Conservation (phyloP, 2,888 invertebrate genomes). For the Antheraea assamensis region DNA sequence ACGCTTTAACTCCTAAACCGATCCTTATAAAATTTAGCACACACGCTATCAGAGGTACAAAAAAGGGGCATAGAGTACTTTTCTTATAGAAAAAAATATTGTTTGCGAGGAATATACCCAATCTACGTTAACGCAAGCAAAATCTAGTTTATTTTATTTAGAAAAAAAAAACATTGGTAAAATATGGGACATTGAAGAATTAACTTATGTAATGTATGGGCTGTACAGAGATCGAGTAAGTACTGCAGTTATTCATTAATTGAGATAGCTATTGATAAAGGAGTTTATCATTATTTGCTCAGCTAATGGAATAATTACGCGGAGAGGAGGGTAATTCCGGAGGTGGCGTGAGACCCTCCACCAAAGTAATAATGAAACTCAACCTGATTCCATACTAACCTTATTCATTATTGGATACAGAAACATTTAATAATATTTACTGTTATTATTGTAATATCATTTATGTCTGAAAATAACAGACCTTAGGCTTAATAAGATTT, state of each 20-base stretch:
- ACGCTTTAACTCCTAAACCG: no score
- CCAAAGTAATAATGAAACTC: conserved; percentile 42
- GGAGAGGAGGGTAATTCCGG: conserved; percentile 58
- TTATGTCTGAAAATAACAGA: conserved; percentile 4
- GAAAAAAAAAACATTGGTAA: neutral
- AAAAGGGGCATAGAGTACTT: no score
- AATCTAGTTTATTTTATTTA: neutral
- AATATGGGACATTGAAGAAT: neutral
- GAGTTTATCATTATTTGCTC: conserved; percentile 72
- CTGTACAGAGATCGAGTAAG: neutral
- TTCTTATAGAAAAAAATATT: no score
- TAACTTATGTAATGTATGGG: neutral
- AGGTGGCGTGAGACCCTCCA: conserved; percentile 36
- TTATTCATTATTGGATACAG: conserved; percentile 26
- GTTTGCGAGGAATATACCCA: no score
- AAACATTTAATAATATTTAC: conserved; percentile 22
- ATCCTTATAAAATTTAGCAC: no score
- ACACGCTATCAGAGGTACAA: no score
- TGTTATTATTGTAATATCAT: conserved; percentile 1
- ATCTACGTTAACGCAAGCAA: no score
- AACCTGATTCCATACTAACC: conserved; percentile 40
- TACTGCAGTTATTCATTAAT: conserved; percentile 14
- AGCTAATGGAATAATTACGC: conserved; percentile 74
- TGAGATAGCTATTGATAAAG: conserved; percentile 50
- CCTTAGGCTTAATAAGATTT: neutral